These are phyloP conservation scores for Melipona bicolor DNA, from an alignment of 2,888 invertebrate genomes.

Conservation along the genomic window DNA sequence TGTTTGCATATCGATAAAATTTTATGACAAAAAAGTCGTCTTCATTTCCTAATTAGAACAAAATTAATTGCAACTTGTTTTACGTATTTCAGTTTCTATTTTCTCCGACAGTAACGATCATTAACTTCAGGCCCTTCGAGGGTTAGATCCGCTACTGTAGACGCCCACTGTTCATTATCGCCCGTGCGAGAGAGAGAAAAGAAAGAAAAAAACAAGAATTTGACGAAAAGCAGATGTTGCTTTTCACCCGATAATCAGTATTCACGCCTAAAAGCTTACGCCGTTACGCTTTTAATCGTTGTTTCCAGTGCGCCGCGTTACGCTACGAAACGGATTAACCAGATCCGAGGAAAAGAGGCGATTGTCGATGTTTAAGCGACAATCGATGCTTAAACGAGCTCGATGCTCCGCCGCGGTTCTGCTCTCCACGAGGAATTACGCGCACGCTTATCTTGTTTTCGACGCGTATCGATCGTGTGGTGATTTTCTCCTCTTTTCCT, in stretches of 20 bases:
- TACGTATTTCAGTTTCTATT: too few species aligned
- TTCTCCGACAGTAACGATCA: too few species aligned
- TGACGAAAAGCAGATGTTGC: slow-evolving; percentile 60
- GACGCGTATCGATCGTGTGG: neutral
- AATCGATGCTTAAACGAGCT: neutral
- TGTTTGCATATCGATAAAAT: too few species aligned
- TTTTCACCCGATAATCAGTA: slow-evolving; percentile 43
- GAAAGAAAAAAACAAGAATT: slow-evolving; percentile 2
- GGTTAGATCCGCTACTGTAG: slow-evolving; percentile 5
- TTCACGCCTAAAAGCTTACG: slow-evolving; percentile 33
- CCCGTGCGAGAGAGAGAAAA: too few species aligned
- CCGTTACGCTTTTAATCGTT: slow-evolving; percentile 25
- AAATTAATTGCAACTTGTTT: too few species aligned
- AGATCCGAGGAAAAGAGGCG: neutral
- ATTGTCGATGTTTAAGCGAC: slow-evolving; percentile 7
- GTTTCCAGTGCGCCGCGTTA: slow-evolving; percentile 4
- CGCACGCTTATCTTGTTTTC: neutral
- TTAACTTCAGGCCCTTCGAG: too few species aligned
- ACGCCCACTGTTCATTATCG: slow-evolving; percentile 64
- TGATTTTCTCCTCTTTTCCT: too few species aligned
- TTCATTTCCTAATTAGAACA: too few species aligned
- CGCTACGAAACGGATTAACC: neutral
- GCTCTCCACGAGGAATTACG: neutral
- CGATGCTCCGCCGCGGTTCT: neutral
- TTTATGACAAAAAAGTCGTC: too few species aligned